A percentile compares a stretch with the other conserved stretches of the same genome.
Conservation (phyloP, 2,888 invertebrate genomes). For the Polia nebulosa region DNA sequence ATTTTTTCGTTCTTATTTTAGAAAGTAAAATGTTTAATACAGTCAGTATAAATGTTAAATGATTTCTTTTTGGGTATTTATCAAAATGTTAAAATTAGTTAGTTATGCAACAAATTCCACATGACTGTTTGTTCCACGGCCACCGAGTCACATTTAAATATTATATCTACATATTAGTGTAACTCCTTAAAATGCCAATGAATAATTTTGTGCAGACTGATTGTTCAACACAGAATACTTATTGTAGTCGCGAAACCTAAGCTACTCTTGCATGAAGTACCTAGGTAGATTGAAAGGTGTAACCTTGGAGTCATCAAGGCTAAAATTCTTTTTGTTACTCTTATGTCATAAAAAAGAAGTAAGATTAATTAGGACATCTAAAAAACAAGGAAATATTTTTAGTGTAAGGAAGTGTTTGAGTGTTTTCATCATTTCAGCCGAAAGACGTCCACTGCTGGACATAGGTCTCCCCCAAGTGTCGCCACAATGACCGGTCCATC, state of each 20-base stretch:
- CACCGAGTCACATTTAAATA: slow-evolving; percentile 29
- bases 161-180: no score
- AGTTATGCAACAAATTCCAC: slow-evolving; percentile 16
- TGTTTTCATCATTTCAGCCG: no score
- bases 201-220: background rate
- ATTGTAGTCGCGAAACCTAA: background rate
- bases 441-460: no score
- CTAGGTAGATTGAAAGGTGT: background rate
- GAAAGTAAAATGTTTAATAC: background rate
- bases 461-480: no score
- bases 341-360: background rate
- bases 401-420: background rate
- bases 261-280: no score
- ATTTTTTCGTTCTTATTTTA: background rate
- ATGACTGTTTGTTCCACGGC: background rate
- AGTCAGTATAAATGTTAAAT: background rate
- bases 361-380: background rate
- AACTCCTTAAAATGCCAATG: background rate
- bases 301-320: background rate
- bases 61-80: background rate
- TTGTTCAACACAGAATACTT: background rate
- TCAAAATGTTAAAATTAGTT: background rate
- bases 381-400: background rate
- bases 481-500: no score
- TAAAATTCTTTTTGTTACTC: background rate